These are phyloP conservation scores for Phalacrocorax pelagicus DNA, from an alignment of 2,113 vertebrate genomes.

Conservation along the genomic window DNA sequence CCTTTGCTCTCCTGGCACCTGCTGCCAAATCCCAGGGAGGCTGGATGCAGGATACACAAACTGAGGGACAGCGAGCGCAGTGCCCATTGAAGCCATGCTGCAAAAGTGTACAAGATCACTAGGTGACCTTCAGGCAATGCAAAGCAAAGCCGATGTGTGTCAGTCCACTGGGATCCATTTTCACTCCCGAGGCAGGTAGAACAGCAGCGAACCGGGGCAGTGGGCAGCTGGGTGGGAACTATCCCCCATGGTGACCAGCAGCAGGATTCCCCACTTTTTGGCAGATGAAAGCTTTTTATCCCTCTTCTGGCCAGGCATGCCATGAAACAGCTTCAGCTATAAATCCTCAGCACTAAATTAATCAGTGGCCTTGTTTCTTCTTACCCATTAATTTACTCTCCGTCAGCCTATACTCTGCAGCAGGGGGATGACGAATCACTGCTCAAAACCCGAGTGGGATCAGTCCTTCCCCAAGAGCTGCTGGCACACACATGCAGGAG, in stretches of 20 bases:
- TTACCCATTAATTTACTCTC: background rate
- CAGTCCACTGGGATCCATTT: background rate
- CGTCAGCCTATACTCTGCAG: background rate
- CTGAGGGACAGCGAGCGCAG: accelerated
- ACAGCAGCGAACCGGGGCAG: accelerated
- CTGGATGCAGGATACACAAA: background rate
- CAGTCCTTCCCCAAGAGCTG: background rate
- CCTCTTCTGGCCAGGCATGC: background rate
- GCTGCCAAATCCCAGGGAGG: background rate
- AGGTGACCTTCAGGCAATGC: too few species aligned
- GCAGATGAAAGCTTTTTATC: background rate
- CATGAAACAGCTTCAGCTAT: background rate
- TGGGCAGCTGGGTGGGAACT: background rate
- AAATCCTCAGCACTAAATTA: background rate
- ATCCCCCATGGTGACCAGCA: background rate
- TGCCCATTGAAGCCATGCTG: too few species aligned
- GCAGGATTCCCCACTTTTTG: background rate
- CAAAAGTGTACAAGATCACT: accelerated
- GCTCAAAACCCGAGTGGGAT: background rate
- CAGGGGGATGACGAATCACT: background rate
- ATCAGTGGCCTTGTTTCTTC: background rate
- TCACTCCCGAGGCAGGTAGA: background rate
- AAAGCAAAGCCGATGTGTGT: accelerated
- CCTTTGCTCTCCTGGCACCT: background rate
- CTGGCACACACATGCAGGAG: background rate